Evolutionary conservation across 2,113 vertebrate species (phyloP), one percentile per base, ranked within the genome.

Genomic region (Hypocryptadius cinnamomeus): DNA sequence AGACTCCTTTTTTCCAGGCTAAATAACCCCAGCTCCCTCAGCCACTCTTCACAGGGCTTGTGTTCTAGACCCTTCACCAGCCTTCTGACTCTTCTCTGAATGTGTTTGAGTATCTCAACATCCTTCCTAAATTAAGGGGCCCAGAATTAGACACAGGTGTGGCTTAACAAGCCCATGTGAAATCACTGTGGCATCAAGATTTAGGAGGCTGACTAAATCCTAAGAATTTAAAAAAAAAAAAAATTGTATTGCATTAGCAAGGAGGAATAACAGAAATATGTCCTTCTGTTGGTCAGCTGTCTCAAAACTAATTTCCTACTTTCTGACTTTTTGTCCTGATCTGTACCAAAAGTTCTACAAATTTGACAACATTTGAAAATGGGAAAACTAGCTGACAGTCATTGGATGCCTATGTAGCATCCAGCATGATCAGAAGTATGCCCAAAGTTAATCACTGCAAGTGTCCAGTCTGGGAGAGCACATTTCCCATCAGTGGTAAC

Each of bases 21-120:
- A 74, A 57, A 74, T 9, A 76, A 31, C 7, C 11, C 9, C 21
- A 31, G 17, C 13, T 59, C 13, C 25, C 44, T 68, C 61, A 68
- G 60, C 16, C 1, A 0, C 35, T 42, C 51, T 31, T 50, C 1
- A 0, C 21, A 74, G 30, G 11, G 16, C 9, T 44, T 59, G 21
- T 59, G 53, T 37, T 76, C 53, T 27, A 68, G 53, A 59, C 11
- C 17, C 17, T 7, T 42, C 61, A 59, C 8, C 61, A 68, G 53
- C 44, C 45, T 77, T 59, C 22, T 44, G 54, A 33, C 14, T 8
- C 18, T 68, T 77, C 53, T 68, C 37, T 59, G 53, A 25, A 37
- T 0, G 0, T 21, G 12, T 59, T 10, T 42, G 39, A 68, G 37
- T 25, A 42, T 35, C 31, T 60, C 37, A 44, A 37, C 27, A 22